These are phyloP conservation scores for Lagocephalus sceleratus DNA, from an alignment of 2,797 vertebrate species.

Conservation along the genomic window DNA sequence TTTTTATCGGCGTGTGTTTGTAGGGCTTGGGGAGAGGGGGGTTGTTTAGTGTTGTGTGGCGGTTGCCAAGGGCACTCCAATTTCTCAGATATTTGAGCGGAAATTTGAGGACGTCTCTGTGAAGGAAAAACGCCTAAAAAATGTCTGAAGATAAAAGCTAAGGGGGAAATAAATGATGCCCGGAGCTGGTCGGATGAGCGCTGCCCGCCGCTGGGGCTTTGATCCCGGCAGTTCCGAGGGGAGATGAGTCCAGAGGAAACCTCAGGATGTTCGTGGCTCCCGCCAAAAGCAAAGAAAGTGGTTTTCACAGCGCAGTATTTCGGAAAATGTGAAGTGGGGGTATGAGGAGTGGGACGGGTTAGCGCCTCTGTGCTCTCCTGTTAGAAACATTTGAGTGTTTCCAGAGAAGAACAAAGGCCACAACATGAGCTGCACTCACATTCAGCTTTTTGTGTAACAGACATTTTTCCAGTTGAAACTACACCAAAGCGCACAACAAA, in stretches of 20 bases:
- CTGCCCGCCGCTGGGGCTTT: constrained; percentile 35
- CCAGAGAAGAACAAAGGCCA: background rate
- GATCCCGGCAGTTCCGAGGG: constrained; percentile 43
- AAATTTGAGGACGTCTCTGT: constrained; percentile 13
- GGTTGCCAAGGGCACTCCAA: constrained; percentile 63
- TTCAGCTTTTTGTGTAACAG: too few relatives aligned
- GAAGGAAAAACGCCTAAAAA: constrained; percentile 9
- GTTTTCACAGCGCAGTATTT: constrained; percentile 20
- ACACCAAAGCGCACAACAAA: too few relatives aligned
- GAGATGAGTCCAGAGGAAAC: constrained; percentile 32
- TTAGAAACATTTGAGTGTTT: background rate
- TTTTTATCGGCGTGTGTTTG: constrained; percentile 49
- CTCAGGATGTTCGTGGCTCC: constrained; percentile 23
- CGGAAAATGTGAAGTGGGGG: constrained; percentile 8
- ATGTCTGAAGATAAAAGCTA: constrained; percentile 6
- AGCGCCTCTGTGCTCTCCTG: constrained; percentile 2
- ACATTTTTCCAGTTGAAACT: too few relatives aligned
- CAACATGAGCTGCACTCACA: too few relatives aligned
- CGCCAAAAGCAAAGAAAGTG: constrained; percentile 30
- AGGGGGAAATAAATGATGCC: too few relatives aligned
- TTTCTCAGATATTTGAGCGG: constrained; percentile 62
- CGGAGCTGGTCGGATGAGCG: too few relatives aligned
- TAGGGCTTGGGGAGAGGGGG: constrained; percentile 46
- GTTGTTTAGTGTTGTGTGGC: constrained; percentile 73
- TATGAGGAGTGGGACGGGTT: constrained; percentile 10